A percentile compares a stretch with the other conserved stretches of the same genome.
These are phyloP conservation scores for Sitobion miscanthi DNA, from an alignment of 1,140 invertebrate genomes.

Conservation along the genomic window DNA sequence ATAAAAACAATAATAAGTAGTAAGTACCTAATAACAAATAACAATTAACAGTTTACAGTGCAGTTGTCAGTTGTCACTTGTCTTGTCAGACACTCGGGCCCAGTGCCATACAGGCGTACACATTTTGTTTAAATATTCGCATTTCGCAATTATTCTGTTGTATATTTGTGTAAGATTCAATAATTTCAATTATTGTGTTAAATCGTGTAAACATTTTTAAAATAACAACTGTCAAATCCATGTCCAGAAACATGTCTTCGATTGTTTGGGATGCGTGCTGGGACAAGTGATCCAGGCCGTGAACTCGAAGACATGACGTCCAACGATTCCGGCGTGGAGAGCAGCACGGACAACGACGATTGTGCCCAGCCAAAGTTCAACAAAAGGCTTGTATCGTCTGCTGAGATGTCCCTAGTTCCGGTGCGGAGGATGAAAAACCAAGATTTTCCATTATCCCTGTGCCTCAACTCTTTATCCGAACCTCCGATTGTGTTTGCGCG, in stretches of 20 bases:
- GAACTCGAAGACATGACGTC: conserved; percentile 26
- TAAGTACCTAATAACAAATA: too few species aligned
- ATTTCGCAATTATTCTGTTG: neutral
- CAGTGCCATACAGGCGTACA: neutral
- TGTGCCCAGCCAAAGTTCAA: conserved; percentile 1
- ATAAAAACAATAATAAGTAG: neutral
- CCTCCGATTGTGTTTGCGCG: conserved; percentile 8
- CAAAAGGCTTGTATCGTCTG: neutral
- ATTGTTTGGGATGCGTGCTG: neutral
- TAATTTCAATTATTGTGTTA: neutral
- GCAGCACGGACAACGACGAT: conserved; percentile 49
- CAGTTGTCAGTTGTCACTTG: neutral
- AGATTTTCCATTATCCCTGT: neutral
- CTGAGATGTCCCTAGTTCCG: neutral
- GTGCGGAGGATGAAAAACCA: neutral
- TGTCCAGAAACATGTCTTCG: neutral
- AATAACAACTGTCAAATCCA: neutral
- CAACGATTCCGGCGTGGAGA: conserved; percentile 47
- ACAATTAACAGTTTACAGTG: too few species aligned
- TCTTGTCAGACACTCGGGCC: neutral
- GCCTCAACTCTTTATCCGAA: neutral
- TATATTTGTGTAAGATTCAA: neutral
- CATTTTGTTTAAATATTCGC: neutral
- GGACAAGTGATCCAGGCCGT: neutral
- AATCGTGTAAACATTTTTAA: neutral